A percentile compares a stretch with the other conserved stretches of the same genome.
These are phyloP conservation scores for Acronicta aceris DNA, from an alignment of 2,888 invertebrate species.

Conservation along the genomic window DNA sequence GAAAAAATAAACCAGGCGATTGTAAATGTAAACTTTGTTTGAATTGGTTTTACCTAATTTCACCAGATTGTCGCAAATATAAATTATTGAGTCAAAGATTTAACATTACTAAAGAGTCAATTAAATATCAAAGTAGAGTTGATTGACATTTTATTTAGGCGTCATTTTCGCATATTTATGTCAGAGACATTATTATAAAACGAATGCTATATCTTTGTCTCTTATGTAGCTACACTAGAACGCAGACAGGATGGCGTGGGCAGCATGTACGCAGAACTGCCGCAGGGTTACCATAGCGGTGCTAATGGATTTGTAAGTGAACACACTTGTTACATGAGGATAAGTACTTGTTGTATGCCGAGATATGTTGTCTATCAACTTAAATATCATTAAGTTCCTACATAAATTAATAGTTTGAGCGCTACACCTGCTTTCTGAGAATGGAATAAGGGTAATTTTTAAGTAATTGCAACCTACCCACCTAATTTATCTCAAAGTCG, in stretches of 20 bases:
- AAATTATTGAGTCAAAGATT: constrained; percentile 9
- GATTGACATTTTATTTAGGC: neutral
- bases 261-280: constrained; percentile 30
- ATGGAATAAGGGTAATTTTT: neutral
- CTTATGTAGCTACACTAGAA: constrained; percentile 17
- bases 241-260: constrained; percentile 54
- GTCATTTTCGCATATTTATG: neutral
- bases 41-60: constrained; percentile 54
- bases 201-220: constrained; percentile 25
- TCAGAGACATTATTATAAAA: constrained; percentile 1
- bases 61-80: constrained; percentile 6
- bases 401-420: constrained; percentile 15
- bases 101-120: constrained; percentile 11
- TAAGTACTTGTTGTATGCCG: constrained; percentile 26
- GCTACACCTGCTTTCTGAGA: constrained; percentile 7
- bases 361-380: constrained; percentile 23
- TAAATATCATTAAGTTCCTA: constrained; percentile 19
- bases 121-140: neutral
- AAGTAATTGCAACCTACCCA: constrained; percentile 8
- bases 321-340: constrained; percentile 30
- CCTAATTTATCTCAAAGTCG: constrained; percentile 5
- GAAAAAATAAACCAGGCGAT: constrained; percentile 85
- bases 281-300: constrained; percentile 32
- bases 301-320: constrained; percentile 44
- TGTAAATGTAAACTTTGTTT: constrained; percentile 75